phyloP scores from a whole-genome alignment of 2,888 invertebrate genomes.

The Agrotis exclamationis region DNA sequence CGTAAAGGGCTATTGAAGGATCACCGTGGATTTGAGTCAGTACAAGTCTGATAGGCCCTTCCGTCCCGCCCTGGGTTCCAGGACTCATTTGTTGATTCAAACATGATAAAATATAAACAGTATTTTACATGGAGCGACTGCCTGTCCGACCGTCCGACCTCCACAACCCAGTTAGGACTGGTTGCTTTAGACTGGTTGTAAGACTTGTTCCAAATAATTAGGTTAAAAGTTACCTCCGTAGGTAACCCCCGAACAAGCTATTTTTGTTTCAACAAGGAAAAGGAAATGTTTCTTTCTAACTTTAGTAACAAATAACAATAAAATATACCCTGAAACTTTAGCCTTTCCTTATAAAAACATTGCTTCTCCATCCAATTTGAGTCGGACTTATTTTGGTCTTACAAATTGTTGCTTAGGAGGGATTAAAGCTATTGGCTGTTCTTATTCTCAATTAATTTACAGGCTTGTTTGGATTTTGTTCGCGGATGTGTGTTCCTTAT shows the following conservation, averaged over 20 bases:
- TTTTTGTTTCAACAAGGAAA: constrained; percentile 14
- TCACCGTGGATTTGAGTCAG: too few relatives aligned
- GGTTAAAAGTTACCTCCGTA: constrained; percentile 8
- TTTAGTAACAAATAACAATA: constrained; percentile 19
- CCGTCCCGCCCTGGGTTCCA: too few relatives aligned
- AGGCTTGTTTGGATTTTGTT: too few relatives aligned
- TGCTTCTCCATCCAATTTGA: constrained; percentile 1
- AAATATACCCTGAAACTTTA: constrained; percentile 29
- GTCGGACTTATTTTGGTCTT: not conserved
- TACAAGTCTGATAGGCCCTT: too few relatives aligned
- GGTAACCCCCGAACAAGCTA: not conserved
- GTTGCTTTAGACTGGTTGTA: too few relatives aligned
- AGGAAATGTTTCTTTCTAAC: constrained; percentile 4
- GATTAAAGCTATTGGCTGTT: not conserved
- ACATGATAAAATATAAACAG: too few relatives aligned
- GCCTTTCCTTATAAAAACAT: not conserved
- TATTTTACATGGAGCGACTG: too few relatives aligned
- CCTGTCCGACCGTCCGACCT: too few relatives aligned
- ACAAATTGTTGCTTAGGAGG: not conserved
- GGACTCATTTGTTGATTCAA: too few relatives aligned
- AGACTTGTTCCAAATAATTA: constrained; percentile 16
- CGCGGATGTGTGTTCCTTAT: too few relatives aligned
- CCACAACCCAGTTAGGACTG: too few relatives aligned
- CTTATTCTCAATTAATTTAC: not conserved
- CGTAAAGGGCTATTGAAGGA: too few relatives aligned